phyloP scores from a whole-genome alignment of 2,888 invertebrate genomes.

The Muschampia plurimacula region DNA sequence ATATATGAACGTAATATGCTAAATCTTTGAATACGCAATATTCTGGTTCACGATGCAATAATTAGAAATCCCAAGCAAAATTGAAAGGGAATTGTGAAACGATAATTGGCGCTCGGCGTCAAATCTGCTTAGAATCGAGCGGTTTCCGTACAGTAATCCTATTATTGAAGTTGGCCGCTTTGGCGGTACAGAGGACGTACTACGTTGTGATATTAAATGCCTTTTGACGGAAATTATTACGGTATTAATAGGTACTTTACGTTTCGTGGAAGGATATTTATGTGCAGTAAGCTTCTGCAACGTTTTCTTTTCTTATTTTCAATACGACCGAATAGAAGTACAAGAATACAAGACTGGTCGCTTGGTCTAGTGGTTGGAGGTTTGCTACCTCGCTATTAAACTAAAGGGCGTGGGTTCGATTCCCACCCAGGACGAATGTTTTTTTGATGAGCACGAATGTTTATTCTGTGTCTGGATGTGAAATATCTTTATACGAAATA shows the following conservation, averaged over 20 bases:
- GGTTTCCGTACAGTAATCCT: slow-evolving; percentile 51
- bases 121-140: slow-evolving; percentile 48
- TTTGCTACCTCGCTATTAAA: too few relatives aligned
- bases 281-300: neutral
- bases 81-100: slow-evolving; percentile 35
- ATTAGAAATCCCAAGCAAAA: slow-evolving; percentile 16
- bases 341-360: too few relatives aligned
- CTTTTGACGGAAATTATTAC: slow-evolving; percentile 6
- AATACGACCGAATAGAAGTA: too few relatives aligned
- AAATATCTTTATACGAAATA: too few relatives aligned
- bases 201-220: neutral
- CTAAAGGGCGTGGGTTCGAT: too few relatives aligned
- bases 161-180: slow-evolving; percentile 49
- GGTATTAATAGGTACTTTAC: neutral
- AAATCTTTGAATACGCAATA: slow-evolving; percentile 2
- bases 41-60: slow-evolving; percentile 26
- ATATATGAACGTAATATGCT: neutral
- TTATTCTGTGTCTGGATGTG: too few relatives aligned
- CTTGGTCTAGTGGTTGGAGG: too few relatives aligned
- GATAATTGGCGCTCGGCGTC: slow-evolving; percentile 42
- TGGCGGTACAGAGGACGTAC: slow-evolving; percentile 46
- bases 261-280: neutral
- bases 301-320: neutral
- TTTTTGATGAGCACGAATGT: too few relatives aligned
- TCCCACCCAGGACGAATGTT: too few relatives aligned